Percentiles rank a stretch among this genome's conserved stretches.
phyloP scores from a whole-genome alignment of 2,888 invertebrate genomes.

The Orthosia gracilis region DNA sequence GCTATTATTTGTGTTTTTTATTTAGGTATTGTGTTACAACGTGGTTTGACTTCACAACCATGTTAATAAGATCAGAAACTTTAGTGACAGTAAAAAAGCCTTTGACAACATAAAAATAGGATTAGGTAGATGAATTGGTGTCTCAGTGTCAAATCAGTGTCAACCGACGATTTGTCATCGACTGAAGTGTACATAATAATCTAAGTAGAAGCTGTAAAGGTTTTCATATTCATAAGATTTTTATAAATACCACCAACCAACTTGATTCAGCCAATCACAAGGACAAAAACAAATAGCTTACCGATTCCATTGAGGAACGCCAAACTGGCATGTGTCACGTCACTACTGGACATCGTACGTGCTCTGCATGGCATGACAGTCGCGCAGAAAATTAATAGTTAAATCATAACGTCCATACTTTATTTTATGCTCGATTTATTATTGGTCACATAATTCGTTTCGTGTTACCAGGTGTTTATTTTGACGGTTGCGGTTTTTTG shows the following conservation, averaged over 20 bases:
- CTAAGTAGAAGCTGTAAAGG: too few relatives aligned
- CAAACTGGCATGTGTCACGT: slow-evolving; percentile 49
- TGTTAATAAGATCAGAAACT: too few relatives aligned
- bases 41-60: too few relatives aligned
- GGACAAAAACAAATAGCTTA: slow-evolving; percentile 30
- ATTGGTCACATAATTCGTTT: slow-evolving; percentile 35
- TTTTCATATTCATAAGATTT: too few relatives aligned
- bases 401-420: slow-evolving; percentile 19
- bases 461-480: slow-evolving; percentile 21
- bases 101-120: too few relatives aligned
- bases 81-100: too few relatives aligned
- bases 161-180: too few relatives aligned
- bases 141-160: too few relatives aligned
- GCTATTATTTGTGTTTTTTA: slow-evolving; percentile 2
- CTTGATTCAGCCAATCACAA: slow-evolving; percentile 1
- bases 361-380: slow-evolving; percentile 32
- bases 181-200: too few relatives aligned
- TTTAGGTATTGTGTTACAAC: background rate
- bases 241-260: too few relatives aligned
- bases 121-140: too few relatives aligned
- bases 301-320: slow-evolving; percentile 39
- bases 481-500: background rate
- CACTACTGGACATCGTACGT: slow-evolving; percentile 53
- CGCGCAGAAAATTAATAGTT: slow-evolving; percentile 49
- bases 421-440: slow-evolving; percentile 25